Evolutionary conservation across 2,888 invertebrate species (phyloP), one percentile per base, ranked within the genome.

Genomic region (Ypsolopha sequella): DNA sequence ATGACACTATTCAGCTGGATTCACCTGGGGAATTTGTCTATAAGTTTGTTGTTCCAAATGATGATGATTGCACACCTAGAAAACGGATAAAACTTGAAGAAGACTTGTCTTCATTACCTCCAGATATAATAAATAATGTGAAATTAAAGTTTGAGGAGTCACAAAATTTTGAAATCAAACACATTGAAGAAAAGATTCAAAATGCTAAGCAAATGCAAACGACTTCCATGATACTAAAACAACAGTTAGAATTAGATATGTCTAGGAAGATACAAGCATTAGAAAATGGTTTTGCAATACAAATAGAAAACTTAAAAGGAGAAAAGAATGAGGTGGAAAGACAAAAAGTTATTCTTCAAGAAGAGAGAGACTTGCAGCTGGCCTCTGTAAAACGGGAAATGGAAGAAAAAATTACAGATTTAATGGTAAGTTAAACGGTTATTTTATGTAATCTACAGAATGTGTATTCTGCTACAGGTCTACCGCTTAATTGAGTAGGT

Each of bases 271-370:
- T 89, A 36, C 66, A 76, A 50, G 66, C 77, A 53, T 62, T 89
- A 7, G 76, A 87, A 63, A 66, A 59, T 50, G 72, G 81, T 7
- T 80, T 84, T 60, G 76, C 82, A 33, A 57, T 59, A 10, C 81
- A 87, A 63, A 88, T 88, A 52, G 71, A 81, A 54, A 76, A 77
- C 43, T 73, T 87, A n/a, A 70, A 79, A 56, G 87, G 87, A 1
- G 76, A 85, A 53, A 85, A 84, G 36, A 70, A 82, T 61, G 84
- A 86, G 56, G 74, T 89, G 6, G 82, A 87, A 51, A 72, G 63
- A 41, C 81, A 87, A 57, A 89, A 88, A 58, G 59, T 59, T 0
- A 48, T 67, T 2, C 71, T 89, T 6, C 70, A 86, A 46, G 71
- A 74, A 50, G 82, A 88, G 65, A 78, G 88, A 59, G 76, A 88